phyloP scores from a whole-genome alignment of 2,888 invertebrate species.

The Campoplex nolae region DNA sequence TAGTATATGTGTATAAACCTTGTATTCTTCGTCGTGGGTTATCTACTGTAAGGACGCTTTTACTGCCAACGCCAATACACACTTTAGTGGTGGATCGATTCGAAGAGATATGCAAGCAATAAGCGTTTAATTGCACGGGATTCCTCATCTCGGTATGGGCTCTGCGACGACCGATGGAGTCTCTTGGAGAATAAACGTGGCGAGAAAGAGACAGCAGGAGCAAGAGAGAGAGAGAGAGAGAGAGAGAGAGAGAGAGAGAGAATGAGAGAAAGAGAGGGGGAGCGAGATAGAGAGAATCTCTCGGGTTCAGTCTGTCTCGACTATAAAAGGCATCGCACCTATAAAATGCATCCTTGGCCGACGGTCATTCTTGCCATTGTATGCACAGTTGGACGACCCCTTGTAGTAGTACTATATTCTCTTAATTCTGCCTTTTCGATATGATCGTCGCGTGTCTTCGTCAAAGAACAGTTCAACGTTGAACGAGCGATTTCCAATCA shows the following conservation, averaged over 20 bases:
- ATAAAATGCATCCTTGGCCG: slow-evolving; percentile 84
- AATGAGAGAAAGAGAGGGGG: slow-evolving; percentile 29
- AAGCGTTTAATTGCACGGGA: slow-evolving; percentile 85
- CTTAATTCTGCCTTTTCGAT: slow-evolving; percentile 27
- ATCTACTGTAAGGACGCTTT: slow-evolving; percentile 80
- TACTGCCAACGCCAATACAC: slow-evolving; percentile 83
- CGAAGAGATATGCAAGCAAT: slow-evolving; percentile 84
- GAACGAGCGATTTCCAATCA: background rate
- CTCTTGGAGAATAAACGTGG: slow-evolving; percentile 76
- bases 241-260: slow-evolving; percentile 35
- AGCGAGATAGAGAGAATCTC: slow-evolving; percentile 32
- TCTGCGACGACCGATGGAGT: slow-evolving; percentile 71
- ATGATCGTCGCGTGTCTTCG: slow-evolving; percentile 51
- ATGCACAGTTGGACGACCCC: slow-evolving; percentile 73
- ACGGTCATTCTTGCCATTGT: slow-evolving; percentile 82
- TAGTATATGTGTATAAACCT: slow-evolving; percentile 22
- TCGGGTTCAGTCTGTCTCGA: slow-evolving; percentile 75
- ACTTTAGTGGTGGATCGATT: slow-evolving; percentile 84
- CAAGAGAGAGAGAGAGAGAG: slow-evolving; percentile 7
- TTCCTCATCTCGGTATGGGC: slow-evolving; percentile 80
- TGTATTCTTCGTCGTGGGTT: slow-evolving; percentile 72
- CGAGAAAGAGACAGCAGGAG: slow-evolving; percentile 18
- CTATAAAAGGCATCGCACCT: slow-evolving; percentile 84
- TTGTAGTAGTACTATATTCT: slow-evolving; percentile 49
- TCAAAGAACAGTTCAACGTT: background rate